These are phyloP conservation scores for Dasypus novemcinctus DNA, from an alignment of 2,113 vertebrate genomes.

Conservation along the genomic window DNA sequence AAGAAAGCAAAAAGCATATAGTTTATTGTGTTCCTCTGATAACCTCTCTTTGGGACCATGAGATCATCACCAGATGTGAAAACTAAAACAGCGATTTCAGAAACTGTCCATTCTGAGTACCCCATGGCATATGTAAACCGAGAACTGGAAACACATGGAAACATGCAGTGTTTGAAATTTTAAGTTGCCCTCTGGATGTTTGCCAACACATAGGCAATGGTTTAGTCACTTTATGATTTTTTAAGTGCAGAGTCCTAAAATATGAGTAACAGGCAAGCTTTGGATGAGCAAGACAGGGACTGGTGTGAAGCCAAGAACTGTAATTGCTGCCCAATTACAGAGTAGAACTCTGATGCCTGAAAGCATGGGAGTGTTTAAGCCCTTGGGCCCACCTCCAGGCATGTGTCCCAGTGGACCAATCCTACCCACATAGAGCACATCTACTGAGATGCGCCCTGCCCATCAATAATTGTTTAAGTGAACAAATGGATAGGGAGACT, in stretches of 20 bases:
- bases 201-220: neutral
- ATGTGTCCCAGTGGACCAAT: neutral
- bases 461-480: slow-evolving; percentile 70
- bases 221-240: slow-evolving; percentile 36
- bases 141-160: slow-evolving; percentile 18
- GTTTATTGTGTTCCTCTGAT: slow-evolving; percentile 61
- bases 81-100: slow-evolving; percentile 52
- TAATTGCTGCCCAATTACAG: neutral
- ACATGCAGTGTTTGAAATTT: neutral
- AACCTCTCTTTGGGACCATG: slow-evolving; percentile 69
- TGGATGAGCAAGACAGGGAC: neutral
- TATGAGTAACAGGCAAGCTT: neutral
- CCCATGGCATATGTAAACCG: neutral
- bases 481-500: slow-evolving; percentile 44
- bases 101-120: slow-evolving; percentile 39
- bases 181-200: slow-evolving; percentile 13
- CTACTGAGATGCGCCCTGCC: slow-evolving; percentile 58
- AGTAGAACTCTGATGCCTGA: neutral
- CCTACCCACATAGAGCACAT: slow-evolving; percentile 40
- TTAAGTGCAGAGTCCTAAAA: slow-evolving; percentile 2
- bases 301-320: slow-evolving; percentile 14
- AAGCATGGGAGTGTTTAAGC: neutral
- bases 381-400: slow-evolving; percentile 54
- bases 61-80: slow-evolving; percentile 48
- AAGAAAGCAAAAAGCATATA: slow-evolving; percentile 54